These are phyloP conservation scores for Falco biarmicus DNA, from an alignment of 2,797 vertebrate species.

Conservation along the genomic window DNA sequence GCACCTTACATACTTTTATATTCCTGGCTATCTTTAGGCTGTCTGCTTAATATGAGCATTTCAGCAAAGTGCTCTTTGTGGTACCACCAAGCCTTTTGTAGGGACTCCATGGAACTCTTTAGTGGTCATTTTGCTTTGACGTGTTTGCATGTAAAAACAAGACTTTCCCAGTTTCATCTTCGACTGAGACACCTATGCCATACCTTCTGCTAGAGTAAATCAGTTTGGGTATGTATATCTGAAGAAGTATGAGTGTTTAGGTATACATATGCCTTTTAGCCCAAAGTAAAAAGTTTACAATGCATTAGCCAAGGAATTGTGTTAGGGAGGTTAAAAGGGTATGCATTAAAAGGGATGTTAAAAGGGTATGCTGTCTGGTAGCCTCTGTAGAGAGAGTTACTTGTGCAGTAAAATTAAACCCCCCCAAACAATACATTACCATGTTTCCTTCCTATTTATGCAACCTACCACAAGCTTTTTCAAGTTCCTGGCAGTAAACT, in stretches of 20 bases:
- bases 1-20: not conserved
- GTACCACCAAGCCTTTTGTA: not conserved
- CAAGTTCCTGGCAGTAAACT: not conserved
- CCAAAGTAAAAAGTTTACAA: not conserved
- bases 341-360: not conserved
- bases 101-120: rapidly evolving
- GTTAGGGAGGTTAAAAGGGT: not conserved
- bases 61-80: not conserved
- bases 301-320: not conserved
- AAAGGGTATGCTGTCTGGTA: not conserved
- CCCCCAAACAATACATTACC: not conserved
- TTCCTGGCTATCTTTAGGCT: not conserved
- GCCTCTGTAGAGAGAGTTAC: not conserved
- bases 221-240: not conserved
- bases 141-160: not conserved
- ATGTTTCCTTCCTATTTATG: not conserved
- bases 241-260: not conserved
- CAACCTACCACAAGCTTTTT: not conserved
- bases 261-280: not conserved
- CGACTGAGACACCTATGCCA: not conserved
- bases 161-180: not conserved
- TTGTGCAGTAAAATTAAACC: not conserved
- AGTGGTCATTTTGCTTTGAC: not conserved
- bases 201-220: not conserved
- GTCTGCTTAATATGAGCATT: not conserved